Evolutionary conservation across 2,888 invertebrate genomes (phyloP), one percentile per base, ranked within the genome.

Genomic region (Monoplex corrugatus): DNA sequence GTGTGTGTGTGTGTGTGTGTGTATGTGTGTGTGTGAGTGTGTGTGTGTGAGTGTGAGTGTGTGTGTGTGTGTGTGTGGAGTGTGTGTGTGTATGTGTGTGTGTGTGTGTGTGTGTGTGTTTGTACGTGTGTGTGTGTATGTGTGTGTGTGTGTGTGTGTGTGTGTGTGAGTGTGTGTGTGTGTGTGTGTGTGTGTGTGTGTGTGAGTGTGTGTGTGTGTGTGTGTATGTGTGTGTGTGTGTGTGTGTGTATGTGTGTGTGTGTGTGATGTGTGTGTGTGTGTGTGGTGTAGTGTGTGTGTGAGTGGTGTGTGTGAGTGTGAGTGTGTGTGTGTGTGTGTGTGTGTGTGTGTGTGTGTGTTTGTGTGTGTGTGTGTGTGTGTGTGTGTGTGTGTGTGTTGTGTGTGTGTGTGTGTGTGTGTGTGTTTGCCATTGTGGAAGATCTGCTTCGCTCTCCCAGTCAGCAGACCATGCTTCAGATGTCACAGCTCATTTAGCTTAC

Each of bases 301-400:
- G 63, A 23, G 63, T 63, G 63, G 63, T 63, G 63, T 16, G 63
- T 63, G 63, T 63, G 63, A 23, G 63, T 63, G 63, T 63, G 10
- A n/a, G n/a, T 3, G 8, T 63, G 23, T 63, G 63, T 63, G 63
- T 63, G 63, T 16, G 63, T 23, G 23, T 63, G 63, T 63, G 63
- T 63, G 63, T 16, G 63, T 63, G 63, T 16, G 63, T 63, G 63
- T 63, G 63, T 63, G 63, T 63, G 63, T 63, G 10, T 63, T 8
- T 63, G 63, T 63, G 63, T 63, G 63, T 63, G 63, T 63, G 23
- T 63, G 63, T 63, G 63, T 23, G 63, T 63, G 63, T 63, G 63
- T 63, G 63, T 63, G 23, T 23, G 63, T 23, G 63, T 28, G 63
- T 28, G 63, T 28, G 3, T 3, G 23, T 16, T 63, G 8, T 23